These are phyloP conservation scores for Maccullochella peelii DNA, from an alignment of 2,113 vertebrate species.

Conservation along the genomic window DNA sequence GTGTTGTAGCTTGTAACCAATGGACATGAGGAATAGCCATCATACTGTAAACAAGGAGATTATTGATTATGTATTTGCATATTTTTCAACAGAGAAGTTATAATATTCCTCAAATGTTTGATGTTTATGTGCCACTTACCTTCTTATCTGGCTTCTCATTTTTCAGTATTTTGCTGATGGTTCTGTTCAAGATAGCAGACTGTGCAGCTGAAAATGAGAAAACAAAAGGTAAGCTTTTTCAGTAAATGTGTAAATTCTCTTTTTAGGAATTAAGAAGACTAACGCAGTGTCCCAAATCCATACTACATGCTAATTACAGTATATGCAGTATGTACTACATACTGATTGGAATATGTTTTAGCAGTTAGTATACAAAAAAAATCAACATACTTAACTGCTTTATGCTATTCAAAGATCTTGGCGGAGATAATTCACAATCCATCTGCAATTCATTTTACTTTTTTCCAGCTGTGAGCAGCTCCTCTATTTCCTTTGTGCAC, in stretches of 20 bases:
- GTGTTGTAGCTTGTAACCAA: conserved; percentile 93
- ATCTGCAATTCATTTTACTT: background rate
- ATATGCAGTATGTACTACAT: background rate
- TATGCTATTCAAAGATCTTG: no score
- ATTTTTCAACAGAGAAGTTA: background rate
- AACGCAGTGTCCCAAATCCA: background rate
- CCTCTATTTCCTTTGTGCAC: background rate
- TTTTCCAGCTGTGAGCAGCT: background rate
- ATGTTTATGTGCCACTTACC: conserved; percentile 74
- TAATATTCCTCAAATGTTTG: background rate
- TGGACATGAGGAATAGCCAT: conserved; percentile 97
- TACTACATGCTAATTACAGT: background rate
- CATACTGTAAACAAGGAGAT: conserved; percentile 85
- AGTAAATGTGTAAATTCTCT: background rate
- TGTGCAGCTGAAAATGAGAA: conserved; percentile 88
- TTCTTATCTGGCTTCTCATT: conserved; percentile 87
- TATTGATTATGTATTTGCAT: background rate
- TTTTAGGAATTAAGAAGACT: background rate
- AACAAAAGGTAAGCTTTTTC: background rate
- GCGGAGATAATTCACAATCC: background rate
- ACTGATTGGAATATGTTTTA: background rate
- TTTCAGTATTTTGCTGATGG: conserved; percentile 91
- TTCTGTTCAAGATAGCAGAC: conserved; percentile 90
- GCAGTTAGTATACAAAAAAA: background rate
- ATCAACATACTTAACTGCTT: background rate